Evolutionary conservation across 1,140 invertebrate genomes (phyloP).

Genomic region (Dreissena polymorpha): DNA sequence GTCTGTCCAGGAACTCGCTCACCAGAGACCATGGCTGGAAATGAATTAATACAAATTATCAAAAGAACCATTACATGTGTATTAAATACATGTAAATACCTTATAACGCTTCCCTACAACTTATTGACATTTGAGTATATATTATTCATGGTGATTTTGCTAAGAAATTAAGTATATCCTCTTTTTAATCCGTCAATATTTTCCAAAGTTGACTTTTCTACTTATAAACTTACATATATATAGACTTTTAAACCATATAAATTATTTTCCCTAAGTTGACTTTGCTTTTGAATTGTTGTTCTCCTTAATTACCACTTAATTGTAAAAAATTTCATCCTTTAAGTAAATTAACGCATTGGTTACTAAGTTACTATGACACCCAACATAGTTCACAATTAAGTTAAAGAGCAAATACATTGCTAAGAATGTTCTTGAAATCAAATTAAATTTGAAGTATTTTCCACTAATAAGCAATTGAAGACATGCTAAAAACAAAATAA

Average conservation of each 20-base stretch:
- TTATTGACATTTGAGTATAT: not conserved
- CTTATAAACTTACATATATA: too few relatives aligned
- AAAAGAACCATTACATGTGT: not conserved
- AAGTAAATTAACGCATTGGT: too few relatives aligned
- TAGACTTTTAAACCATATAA: too few relatives aligned
- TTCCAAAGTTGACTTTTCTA: too few relatives aligned
- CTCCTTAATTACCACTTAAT: too few relatives aligned
- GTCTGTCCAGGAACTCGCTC: slow-evolving; percentile 16
- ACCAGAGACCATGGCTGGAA: slow-evolving; percentile 45
- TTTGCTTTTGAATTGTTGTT: too few relatives aligned
- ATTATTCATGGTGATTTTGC: not conserved
- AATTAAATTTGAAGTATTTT: too few relatives aligned
- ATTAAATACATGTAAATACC: not conserved
- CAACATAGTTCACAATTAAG: not conserved
- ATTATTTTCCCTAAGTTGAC: not conserved
- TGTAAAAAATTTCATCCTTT: too few relatives aligned
- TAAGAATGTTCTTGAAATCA: not conserved
- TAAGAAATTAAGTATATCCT: not conserved
- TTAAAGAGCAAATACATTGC: not conserved
- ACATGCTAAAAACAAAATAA: not conserved
- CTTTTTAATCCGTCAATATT: not conserved
- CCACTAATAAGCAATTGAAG: not conserved
- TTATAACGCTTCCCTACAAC: not conserved
- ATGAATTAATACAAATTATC: not conserved
- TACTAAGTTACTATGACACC: too few relatives aligned